phyloP scores from a whole-genome alignment of 2,888 invertebrate species.

The Lydus trimaculatus region DNA sequence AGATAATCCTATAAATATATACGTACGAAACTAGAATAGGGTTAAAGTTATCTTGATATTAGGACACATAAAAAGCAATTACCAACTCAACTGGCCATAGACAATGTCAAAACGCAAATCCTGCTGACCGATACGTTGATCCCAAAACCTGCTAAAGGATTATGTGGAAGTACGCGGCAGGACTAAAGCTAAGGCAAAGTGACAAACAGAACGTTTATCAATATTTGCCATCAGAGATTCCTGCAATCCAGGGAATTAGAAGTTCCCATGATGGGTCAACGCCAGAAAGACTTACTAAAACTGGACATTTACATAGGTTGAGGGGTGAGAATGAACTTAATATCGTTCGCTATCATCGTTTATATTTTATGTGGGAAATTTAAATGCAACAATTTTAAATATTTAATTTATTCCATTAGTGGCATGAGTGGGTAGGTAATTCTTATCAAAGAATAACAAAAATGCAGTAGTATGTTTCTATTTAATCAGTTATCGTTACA shows the following conservation, averaged over 20 bases:
- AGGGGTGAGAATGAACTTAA: not conserved
- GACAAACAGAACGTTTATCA: constrained; percentile 48
- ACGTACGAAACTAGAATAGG: not conserved
- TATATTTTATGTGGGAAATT: not conserved
- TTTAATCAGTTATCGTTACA: not conserved
- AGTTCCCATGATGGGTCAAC: constrained; percentile 33
- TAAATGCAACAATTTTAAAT: not conserved
- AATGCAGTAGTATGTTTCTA: not conserved
- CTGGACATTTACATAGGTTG: not conserved
- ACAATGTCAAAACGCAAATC: constrained; percentile 54
- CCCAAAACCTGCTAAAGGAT: constrained; percentile 38
- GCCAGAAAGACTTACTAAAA: constrained; percentile 17
- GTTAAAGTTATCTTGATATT: constrained; percentile 30
- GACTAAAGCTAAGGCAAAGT: constrained; percentile 38
- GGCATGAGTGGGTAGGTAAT: not conserved
- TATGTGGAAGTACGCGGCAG: constrained; percentile 39
- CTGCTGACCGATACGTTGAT: constrained; percentile 52
- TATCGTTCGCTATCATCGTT: not conserved
- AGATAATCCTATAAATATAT: not conserved
- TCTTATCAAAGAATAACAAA: not conserved
- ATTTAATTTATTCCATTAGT: not conserved
- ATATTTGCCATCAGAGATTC: constrained; percentile 48
- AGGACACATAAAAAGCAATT: constrained; percentile 51
- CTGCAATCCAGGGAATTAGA: constrained; percentile 35
- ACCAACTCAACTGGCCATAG: constrained; percentile 43